Conservation (phyloP, 92 coral and sea anemone genomes). For the Actinernus sp. region DNA sequence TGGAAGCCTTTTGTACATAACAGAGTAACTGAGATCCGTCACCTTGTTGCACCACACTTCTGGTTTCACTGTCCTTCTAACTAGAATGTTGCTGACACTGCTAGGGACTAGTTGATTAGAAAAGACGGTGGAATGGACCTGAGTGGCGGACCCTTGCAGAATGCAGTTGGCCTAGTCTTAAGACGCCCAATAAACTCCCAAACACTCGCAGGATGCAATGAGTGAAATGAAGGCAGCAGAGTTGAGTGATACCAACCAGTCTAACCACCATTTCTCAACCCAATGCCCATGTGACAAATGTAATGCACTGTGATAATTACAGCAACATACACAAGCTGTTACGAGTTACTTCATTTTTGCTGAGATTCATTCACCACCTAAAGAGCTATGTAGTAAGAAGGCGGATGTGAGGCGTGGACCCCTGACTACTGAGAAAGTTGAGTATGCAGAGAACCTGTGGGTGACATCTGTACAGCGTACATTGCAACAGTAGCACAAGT, state of each 20-base stretch:
- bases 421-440: no score
- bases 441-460: no score
- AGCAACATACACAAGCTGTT: not conserved
- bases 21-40: conserved; percentile 41
- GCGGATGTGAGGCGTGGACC: no score
- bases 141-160: conserved; percentile 15
- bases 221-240: not conserved
- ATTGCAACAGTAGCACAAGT: no score
- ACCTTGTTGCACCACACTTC: conserved; percentile 6
- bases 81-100: conserved; percentile 44
- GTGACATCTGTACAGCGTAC: no score
- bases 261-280: not conserved
- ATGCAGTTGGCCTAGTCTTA: conserved; percentile 21
- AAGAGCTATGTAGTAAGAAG: no score
- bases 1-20: conserved; percentile 66
- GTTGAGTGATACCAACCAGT: not conserved
- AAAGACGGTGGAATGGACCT: conserved; percentile 44
- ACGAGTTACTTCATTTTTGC: not conserved
- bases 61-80: conserved; percentile 39
- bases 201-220: not conserved
- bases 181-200: conserved; percentile 4
- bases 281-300: not conserved
- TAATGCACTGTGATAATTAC: not conserved
- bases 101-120: conserved; percentile 11
- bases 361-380: not conserved